Conservation (phyloP, 2,888 invertebrate species). For the Drosophila barbarae region DNA sequence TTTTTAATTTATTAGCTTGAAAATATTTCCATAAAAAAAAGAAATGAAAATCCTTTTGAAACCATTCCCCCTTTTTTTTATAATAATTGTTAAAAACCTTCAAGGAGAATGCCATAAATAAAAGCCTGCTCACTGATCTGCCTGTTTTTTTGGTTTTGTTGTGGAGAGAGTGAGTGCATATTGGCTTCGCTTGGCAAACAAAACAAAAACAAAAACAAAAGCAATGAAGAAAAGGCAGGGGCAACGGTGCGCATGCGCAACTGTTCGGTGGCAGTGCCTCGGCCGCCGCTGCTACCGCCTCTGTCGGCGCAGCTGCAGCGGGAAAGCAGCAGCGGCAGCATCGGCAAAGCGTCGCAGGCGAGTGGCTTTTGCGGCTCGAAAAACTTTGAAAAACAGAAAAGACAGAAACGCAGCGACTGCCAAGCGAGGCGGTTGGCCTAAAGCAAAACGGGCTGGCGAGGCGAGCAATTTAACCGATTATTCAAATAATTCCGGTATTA, state of each 20-base stretch:
- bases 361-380: conserved; percentile 58
- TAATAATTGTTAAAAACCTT: neutral
- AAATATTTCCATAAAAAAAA: neutral
- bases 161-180: conserved; percentile 10
- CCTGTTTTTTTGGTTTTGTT: neutral
- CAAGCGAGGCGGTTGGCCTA: conserved; percentile 67
- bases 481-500: conserved; percentile 7
- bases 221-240: conserved; percentile 4
- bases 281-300: conserved; percentile 36
- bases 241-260: conserved; percentile 51
- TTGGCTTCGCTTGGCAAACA: conserved; percentile 17
- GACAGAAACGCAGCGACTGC: conserved; percentile 72
- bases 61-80: too few relatives aligned
- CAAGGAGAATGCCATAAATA: conserved; percentile 4
- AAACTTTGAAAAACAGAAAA: conserved; percentile 7
- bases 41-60: neutral
- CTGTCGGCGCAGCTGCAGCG: conserved; percentile 18
- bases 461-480: conserved; percentile 24
- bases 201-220: neutral
- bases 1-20: neutral
- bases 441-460: conserved; percentile 32
- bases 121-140: neutral
- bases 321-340: conserved; percentile 22
- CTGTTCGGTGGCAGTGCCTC: conserved; percentile 17
- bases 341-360: conserved; percentile 55